Conservation (phyloP, 2,113 vertebrate species). For the Centrocercus urophasianus region DNA sequence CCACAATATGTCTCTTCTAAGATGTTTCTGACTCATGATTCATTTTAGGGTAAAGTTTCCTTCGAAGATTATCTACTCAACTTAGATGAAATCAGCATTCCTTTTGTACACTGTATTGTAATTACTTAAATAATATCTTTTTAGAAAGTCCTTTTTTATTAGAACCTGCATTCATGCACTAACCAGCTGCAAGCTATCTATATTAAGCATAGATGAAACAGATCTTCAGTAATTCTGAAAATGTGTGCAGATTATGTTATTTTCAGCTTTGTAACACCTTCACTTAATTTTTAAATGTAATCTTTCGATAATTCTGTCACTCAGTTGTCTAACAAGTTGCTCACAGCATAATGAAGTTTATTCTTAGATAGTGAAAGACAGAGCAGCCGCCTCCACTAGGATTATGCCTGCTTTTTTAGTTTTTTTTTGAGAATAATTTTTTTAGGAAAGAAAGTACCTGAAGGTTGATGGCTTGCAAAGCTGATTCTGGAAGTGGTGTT, state of each 20-base stretch:
- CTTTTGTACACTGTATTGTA: not conserved
- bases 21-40: not conserved
- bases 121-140: not conserved
- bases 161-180: not conserved
- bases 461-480: not conserved
- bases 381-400: not conserved
- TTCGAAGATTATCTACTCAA: not conserved
- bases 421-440: not conserved
- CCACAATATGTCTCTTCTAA: not conserved
- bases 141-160: not conserved
- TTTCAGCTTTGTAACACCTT: slow-evolving; percentile 19
- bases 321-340: slow-evolving; percentile 40
- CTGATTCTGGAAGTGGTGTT: not conserved
- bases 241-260: not conserved
- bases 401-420: not conserved
- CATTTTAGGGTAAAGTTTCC: not conserved
- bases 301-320: slow-evolving; percentile 43
- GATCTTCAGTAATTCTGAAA: not conserved
- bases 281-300: slow-evolving; percentile 44
- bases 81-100: not conserved
- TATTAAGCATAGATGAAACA: not conserved
- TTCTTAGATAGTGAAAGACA: slow-evolving; percentile 28
- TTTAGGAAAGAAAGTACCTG: not conserved
- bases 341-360: slow-evolving; percentile 18
- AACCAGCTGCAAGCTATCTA: not conserved